phyloP scores from a whole-genome alignment of 2,797 vertebrate species.

The Mus spretus region DNA sequence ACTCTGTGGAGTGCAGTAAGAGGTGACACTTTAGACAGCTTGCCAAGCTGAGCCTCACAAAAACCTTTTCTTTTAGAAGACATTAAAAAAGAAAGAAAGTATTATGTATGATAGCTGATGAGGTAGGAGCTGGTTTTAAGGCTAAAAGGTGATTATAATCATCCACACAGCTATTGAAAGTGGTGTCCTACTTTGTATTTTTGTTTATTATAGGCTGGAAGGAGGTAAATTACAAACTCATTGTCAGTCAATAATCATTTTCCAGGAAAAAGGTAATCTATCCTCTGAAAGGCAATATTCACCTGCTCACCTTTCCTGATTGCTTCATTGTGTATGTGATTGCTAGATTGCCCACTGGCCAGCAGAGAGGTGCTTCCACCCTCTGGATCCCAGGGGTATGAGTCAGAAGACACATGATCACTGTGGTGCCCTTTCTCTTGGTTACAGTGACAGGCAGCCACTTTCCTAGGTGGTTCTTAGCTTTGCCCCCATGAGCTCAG shows the following conservation, averaged over 20 bases:
- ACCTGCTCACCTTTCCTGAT: slow-evolving; percentile 64
- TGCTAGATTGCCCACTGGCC: slow-evolving; percentile 9
- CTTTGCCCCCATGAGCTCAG: not conserved
- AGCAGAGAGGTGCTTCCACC: not conserved
- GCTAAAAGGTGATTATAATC: slow-evolving; percentile 68
- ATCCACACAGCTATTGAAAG: slow-evolving; percentile 50
- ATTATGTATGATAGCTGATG: slow-evolving; percentile 55
- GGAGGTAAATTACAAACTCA: slow-evolving; percentile 70
- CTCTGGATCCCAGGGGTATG: not conserved
- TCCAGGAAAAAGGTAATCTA: slow-evolving; percentile 75
- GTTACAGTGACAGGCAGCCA: accelerated
- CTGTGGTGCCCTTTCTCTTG: accelerated
- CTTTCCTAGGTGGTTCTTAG: accelerated
- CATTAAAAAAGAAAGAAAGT: not conserved
- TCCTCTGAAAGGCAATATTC: slow-evolving; percentile 66
- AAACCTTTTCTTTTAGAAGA: slow-evolving; percentile 50
- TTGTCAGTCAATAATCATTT: slow-evolving; percentile 78
- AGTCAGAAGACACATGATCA: not conserved
- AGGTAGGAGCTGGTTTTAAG: slow-evolving; percentile 59
- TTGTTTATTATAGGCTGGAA: slow-evolving; percentile 77
- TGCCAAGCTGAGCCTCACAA: slow-evolving; percentile 10
- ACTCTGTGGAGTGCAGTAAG: not conserved
- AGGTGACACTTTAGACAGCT: not conserved
- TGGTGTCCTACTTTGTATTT: slow-evolving; percentile 65
- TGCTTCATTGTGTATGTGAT: slow-evolving; percentile 68